Percentiles rank a stretch among this genome's conserved stretches.
Evolutionary conservation across 2,113 vertebrate genomes (phyloP).

Genomic region (Neolamprologus longior): DNA sequence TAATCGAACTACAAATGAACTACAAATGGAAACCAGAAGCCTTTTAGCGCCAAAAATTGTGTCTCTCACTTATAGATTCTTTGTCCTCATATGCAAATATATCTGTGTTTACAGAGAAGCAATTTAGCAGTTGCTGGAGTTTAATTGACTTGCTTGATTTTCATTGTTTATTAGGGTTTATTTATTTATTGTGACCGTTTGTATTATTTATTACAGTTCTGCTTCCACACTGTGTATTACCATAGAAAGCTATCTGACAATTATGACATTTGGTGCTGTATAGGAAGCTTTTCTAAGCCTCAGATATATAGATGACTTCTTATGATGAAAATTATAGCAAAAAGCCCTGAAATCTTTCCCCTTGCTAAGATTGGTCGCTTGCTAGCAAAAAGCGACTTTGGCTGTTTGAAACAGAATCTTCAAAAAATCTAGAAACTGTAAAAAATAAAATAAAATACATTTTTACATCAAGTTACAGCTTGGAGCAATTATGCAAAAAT

Average conservation of each 20-base stretch:
- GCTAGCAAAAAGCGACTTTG: background rate
- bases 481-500: background rate
- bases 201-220: background rate
- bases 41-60: background rate
- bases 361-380: background rate
- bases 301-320: background rate
- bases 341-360: background rate
- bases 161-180: background rate
- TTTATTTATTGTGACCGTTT: background rate
- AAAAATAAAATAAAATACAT: background rate
- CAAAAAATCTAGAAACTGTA: background rate
- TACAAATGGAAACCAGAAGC: background rate
- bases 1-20: background rate
- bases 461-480: background rate
- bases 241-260: background rate
- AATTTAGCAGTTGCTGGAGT: background rate
- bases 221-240: background rate
- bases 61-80: background rate
- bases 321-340: background rate
- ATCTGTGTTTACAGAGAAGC: background rate
- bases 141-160: background rate
- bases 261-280: background rate
- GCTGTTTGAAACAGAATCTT: background rate
- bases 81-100: background rate
- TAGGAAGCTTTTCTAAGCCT: background rate